phyloP scores from a whole-genome alignment of 2,797 vertebrate genomes.

The Varecia variegata region DNA sequence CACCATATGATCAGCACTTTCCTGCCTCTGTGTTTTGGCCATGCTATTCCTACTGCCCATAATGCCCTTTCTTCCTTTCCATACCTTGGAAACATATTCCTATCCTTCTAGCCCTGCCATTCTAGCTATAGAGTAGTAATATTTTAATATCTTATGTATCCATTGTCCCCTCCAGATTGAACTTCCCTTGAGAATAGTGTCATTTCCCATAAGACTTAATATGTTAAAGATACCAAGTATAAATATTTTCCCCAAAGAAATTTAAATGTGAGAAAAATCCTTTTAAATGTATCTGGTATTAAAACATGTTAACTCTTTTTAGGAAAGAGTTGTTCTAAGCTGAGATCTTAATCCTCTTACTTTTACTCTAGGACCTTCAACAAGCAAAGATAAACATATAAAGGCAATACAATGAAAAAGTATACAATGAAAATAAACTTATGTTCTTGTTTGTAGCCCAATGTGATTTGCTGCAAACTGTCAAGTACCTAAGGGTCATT shows the following conservation, averaged over 20 bases:
- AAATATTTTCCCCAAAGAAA: background rate
- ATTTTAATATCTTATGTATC: background rate
- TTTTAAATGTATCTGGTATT: constrained; percentile 8
- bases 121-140: background rate
- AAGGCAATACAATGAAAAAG: background rate
- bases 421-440: background rate
- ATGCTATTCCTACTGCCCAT: background rate
- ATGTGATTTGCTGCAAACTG: constrained; percentile 13
- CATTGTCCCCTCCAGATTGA: background rate
- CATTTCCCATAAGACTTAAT: background rate
- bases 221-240: background rate
- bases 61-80: background rate
- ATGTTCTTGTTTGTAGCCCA: background rate
- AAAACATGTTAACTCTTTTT: constrained; percentile 21
- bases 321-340: background rate
- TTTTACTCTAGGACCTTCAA: background rate
- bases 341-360: background rate
- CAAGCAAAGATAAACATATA: background rate
- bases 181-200: background rate
- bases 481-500: background rate
- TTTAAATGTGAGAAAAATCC: background rate
- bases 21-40: background rate
- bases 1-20: background rate
- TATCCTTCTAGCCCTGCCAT: background rate
- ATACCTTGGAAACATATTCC: background rate